Evolutionary conservation across 2,113 vertebrate genomes (phyloP), one percentile per base, ranked within the genome.

Genomic region (Nycticebus coucang): DNA sequence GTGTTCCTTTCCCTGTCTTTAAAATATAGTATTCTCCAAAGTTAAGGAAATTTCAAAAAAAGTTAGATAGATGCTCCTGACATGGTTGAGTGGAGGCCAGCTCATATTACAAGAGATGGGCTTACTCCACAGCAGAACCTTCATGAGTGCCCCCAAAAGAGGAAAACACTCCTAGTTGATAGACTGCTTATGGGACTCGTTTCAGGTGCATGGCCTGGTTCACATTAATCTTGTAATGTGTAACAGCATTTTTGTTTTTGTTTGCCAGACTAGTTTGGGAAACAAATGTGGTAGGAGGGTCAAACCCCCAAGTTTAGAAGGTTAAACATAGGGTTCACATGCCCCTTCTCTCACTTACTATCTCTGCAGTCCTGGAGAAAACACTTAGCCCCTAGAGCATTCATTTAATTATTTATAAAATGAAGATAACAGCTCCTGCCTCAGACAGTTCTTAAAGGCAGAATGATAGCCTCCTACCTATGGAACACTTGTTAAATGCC

Each of bases 341-440:
- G 22, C 0, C 18, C 12, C 11, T 50, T 45, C 53, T 90, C 4
- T 7, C 35, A 74, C 19, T 85, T 72, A 69, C 3, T 15, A 2
- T 22, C 28, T 91, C 55, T 78, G 28, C 5, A 33, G 41, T 74
- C 24, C 37, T 33, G 5, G 10, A 0, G 11, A 86, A 41, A 69
- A 83, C 30, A 26, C 28, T 74, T 22, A n/a, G 4, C 22, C 8
- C 35, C 41, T 80, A 30, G n/a, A 85, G 37, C 17, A n/a, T 78
- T 7, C 33, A 55, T 79, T 78, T 85, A 15, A 8, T 28, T 9
- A 66, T 62, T 53, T 41, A 33, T 22, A 72, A 74, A 96, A 83
- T 19, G 0, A 0, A 4, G 8, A 60, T 26, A 21, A 26, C 14
- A 15, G 17, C 22, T 9, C 4, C 21, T 30, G 30, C 4, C 1